Evolutionary conservation across 2,797 vertebrate genomes (phyloP).

Genomic region (Hoplostethus atlanticus): DNA sequence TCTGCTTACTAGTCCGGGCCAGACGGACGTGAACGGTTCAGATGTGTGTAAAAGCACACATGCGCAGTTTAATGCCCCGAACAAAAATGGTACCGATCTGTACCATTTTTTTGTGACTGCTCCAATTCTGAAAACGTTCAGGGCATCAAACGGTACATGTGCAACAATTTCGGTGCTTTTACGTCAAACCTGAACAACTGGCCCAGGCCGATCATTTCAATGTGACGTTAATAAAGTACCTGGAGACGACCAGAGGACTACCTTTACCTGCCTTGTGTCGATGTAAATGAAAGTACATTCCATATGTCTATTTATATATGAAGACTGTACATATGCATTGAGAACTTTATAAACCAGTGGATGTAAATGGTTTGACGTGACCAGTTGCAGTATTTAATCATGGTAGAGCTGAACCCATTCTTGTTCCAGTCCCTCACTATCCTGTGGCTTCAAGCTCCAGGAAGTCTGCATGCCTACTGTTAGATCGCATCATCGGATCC

Average conservation of each 20-base stretch:
- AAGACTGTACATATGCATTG: slow-evolving; percentile 68
- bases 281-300: slow-evolving; percentile 85
- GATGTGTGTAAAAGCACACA: slow-evolving; percentile 13
- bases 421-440: neutral
- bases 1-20: slow-evolving; percentile 8
- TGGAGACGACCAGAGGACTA: slow-evolving; percentile 48
- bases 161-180: too few relatives aligned
- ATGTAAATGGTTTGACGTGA: slow-evolving; percentile 72
- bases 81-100: too few relatives aligned
- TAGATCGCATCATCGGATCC: slow-evolving; percentile 9
- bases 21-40: slow-evolving; percentile 13
- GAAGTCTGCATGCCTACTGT: slow-evolving; percentile 43
- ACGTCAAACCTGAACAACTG: too few relatives aligned
- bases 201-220: slow-evolving; percentile 8
- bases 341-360: slow-evolving; percentile 82
- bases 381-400: slow-evolving; percentile 68
- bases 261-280: slow-evolving; percentile 80
- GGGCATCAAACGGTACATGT: too few relatives aligned
- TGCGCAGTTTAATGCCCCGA: too few relatives aligned
- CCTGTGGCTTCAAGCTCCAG: neutral
- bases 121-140: too few relatives aligned
- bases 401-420: slow-evolving; percentile 6
- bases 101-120: too few relatives aligned
- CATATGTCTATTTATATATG: slow-evolving; percentile 77
- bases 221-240: slow-evolving; percentile 40